Evolutionary conservation across 1,140 invertebrate genomes (phyloP), one percentile per base, ranked within the genome.

Genomic region (Atta texana): DNA sequence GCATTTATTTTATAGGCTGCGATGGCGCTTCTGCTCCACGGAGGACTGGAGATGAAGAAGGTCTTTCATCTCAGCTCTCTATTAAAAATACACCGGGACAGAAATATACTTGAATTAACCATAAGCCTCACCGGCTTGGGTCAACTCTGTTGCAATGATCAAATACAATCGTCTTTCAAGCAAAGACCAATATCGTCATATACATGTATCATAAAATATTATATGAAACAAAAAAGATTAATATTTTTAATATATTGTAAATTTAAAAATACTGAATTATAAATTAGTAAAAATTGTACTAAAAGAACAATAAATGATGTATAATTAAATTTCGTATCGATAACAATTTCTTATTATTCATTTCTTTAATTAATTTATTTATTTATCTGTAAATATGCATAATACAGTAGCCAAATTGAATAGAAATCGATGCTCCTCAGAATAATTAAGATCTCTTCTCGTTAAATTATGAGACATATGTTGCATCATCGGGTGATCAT

Each of bases 91-190:
- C 72, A 71, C 53, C 66, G 44, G 75, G 81, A 89, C 34, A 82
- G 88, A 88, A 89, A 90, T 90, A 89, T 71, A 89, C 64, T 78
- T 69, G 88, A 69, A 89, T 90, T 90, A 89, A 90, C 86, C 88
- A 90, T 87, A 90, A 89, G 84, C 75, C 24, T 44, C 57, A 61
- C 69, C 24, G 28, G 44, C 80, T 74, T 39, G 69, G 80, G 80
- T 84, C 80, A 84, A 71, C 69, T 75, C 44, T 51, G 44, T 12
- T 24, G 10, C 16, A 51, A 71, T 4, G 49, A 39, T 82, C 69
- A 55, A 74, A 74, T 61, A 82, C 68, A 72, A 61, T 61, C 80
- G 39, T 59, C 69, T 82, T 44, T 82, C 39, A 51, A 51, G 6
- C 21, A 28, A 34, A 81, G 39, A 72, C 21, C 68, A 5, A 72